These are phyloP conservation scores for Philopotamus ludificatus DNA, from an alignment of 1,140 invertebrate species.

Conservation along the genomic window DNA sequence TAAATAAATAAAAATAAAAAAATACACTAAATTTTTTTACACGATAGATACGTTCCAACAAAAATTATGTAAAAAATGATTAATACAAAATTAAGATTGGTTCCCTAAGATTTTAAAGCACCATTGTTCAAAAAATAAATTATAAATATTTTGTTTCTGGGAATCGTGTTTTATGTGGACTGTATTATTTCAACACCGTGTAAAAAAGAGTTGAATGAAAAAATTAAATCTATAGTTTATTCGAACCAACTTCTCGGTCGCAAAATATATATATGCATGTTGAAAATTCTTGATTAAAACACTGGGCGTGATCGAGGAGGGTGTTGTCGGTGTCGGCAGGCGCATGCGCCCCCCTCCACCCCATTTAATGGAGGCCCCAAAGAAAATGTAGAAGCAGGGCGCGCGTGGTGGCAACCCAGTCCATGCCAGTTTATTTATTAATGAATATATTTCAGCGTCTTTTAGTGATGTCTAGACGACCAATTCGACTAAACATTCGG, in stretches of 20 bases:
- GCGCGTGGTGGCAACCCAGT: not conserved
- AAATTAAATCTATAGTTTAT: not conserved
- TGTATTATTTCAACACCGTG: too few species aligned
- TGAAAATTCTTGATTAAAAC: not conserved
- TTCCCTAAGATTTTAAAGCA: too few species aligned
- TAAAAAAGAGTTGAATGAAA: too few species aligned
- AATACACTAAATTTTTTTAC: too few species aligned
- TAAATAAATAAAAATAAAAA: too few species aligned
- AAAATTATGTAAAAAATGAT: too few species aligned
- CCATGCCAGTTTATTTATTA: not conserved
- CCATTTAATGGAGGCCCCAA: not conserved
- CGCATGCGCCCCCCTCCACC: not conserved
- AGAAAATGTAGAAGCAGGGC: not conserved
- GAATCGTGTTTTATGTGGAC: too few species aligned
- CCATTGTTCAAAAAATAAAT: not conserved
- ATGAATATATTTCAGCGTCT: not conserved
- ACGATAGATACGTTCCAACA: too few species aligned
- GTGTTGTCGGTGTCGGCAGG: not conserved
- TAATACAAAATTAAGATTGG: too few species aligned
- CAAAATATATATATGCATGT: not conserved
- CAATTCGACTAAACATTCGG: not conserved
- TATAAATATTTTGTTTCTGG: not conserved
- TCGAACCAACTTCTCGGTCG: not conserved
- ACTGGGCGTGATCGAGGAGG: not conserved
- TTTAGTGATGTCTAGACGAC: not conserved